Base-by-base conservation (phyloP, 2,113 vertebrate species). In the Planiliza haematocheilus region DNA sequence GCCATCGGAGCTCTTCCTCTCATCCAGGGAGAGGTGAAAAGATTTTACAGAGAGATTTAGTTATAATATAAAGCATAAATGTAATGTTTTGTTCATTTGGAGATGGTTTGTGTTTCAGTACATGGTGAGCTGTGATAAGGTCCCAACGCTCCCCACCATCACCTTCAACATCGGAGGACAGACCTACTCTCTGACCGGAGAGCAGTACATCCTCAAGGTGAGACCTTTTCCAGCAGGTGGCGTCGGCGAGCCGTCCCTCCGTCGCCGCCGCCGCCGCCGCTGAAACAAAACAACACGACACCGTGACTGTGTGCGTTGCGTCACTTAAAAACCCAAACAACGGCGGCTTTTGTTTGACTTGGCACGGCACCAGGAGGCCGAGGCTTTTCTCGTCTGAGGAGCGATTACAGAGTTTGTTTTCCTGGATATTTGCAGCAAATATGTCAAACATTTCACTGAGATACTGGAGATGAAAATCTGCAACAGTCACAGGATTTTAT, bases 161-260 rank as follows among this genome's bases (percentile, higher is more conserved):
- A 87, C 86, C 0, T 81, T 99, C 43, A 88, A 2, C 0, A 14
- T 99, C 10, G 96, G 95, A 4, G 93, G 92, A 17, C 79, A 88
- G 65, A 1, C 13, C 20, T 99, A 95, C 80, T 2, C 0, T 0
- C 94, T 99, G 69, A 93, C 91, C 0, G 86, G 95, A 7, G 86
- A 97, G 0, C 86, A 97, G 53, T 99, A 99, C 41, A 9, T 95
- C 11, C 94, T 99, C 14, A 96, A 98, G 95, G 98, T 98, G 78
- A 0, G 95, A 61, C 7, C 2, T 43, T 0, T 0, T 43, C 83
- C 89, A 88, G 69, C 76, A 86, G 88, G 62, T 49, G 70, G 76
- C 38, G 17, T 1, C 65, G 24, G 10, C 10, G 59, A 58, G 39
- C 1, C 45, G 0, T 8, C 5, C 24, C 5, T 0, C 86, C 0